These are phyloP conservation scores for Drosophila takahashii DNA, from an alignment of 1,140 invertebrate genomes.

Conservation along the genomic window DNA sequence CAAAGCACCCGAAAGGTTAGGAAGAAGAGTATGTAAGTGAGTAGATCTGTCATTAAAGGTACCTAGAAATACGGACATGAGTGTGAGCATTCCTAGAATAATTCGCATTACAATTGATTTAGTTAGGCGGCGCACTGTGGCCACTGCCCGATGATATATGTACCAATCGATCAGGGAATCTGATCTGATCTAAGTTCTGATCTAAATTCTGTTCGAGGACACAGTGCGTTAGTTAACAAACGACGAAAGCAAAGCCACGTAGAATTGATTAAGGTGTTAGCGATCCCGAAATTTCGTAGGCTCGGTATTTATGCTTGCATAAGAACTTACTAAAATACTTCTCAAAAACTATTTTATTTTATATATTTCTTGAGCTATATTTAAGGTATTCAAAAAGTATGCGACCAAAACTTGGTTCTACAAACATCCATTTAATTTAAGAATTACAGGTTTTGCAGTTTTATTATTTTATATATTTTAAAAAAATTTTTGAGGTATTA, in stretches of 20 bases:
- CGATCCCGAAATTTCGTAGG: constrained; percentile 1
- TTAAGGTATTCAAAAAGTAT: too few relatives aligned
- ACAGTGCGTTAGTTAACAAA: constrained; percentile 42
- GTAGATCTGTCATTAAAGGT: background rate
- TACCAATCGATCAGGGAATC: background rate
- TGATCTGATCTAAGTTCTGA: background rate
- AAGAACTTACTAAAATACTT: background rate
- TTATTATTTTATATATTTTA: too few relatives aligned
- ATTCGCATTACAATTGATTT: constrained; percentile 31
- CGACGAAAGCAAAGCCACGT: constrained; percentile 29
- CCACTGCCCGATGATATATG: background rate
- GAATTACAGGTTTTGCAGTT: too few relatives aligned
- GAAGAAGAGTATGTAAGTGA: background rate
- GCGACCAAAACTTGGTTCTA: too few relatives aligned
- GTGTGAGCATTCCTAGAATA: constrained; percentile 13
- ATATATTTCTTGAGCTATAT: background rate
- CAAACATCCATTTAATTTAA: too few relatives aligned
- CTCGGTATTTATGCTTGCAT: background rate
- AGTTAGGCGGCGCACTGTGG: constrained; percentile 45
- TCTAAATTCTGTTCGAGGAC: constrained; percentile 6
- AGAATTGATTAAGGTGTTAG: constrained; percentile 45
- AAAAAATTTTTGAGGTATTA: background rate
- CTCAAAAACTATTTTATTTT: background rate
- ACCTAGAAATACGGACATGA: constrained; percentile 10
- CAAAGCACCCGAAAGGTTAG: background rate